phyloP scores from a whole-genome alignment of 2,888 invertebrate genomes.

The Nephrotoma guestfalica region DNA sequence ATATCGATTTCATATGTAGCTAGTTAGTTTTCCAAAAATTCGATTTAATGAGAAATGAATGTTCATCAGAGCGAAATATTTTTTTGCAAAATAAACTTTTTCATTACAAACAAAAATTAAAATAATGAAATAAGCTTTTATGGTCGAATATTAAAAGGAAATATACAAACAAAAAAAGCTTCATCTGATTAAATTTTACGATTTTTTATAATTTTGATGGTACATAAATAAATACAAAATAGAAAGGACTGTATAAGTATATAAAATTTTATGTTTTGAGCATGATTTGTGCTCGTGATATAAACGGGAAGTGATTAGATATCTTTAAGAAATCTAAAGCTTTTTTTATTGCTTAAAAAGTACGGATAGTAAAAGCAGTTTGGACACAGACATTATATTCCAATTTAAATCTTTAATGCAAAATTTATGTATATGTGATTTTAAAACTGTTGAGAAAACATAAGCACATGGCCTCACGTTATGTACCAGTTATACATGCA shows the following conservation, averaged over 20 bases:
- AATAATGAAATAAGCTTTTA: neutral
- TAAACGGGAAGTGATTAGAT: neutral
- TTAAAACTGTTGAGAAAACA: neutral
- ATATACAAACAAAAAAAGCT: neutral
- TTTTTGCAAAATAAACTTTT: neutral
- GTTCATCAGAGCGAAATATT: neutral
- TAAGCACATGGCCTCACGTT: neutral
- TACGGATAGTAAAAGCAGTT: neutral
- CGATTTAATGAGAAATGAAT: neutral
- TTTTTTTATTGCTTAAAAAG: neutral
- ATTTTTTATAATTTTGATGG: neutral
- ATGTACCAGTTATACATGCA: too few relatives aligned
- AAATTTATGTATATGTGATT: neutral
- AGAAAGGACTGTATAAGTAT: neutral
- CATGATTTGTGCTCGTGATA: neutral
- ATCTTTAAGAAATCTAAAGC: neutral
- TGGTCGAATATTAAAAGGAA: neutral
- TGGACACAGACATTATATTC: neutral
- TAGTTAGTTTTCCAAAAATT: neutral
- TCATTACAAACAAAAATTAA: neutral
- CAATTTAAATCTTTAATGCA: neutral
- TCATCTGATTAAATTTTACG: neutral
- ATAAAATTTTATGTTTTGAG: neutral
- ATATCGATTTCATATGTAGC: neutral
- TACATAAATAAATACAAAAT: neutral